phyloP scores from a whole-genome alignment of 1,140 invertebrate species.

The Ephestia elutella region DNA sequence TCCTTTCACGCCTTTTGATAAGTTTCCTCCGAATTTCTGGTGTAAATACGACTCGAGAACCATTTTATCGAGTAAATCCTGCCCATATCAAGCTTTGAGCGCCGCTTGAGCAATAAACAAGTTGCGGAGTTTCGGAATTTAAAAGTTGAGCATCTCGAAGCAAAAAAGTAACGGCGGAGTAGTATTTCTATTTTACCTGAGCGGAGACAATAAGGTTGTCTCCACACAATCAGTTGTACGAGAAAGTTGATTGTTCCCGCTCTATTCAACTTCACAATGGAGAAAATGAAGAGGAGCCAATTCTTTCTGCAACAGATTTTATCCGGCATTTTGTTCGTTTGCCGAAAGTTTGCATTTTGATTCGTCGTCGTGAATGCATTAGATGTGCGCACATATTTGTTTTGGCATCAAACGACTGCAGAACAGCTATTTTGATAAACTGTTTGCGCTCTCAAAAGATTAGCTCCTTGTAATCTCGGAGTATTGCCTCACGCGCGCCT shows the following conservation, averaged over 20 bases:
- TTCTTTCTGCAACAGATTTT: constrained; percentile 66
- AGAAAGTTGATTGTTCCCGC: constrained; percentile 69
- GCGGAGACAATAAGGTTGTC: constrained; percentile 68
- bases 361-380: constrained; percentile 51
- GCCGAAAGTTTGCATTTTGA: constrained; percentile 65
- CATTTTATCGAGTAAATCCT: constrained; percentile 28
- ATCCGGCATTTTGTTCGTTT: constrained; percentile 59
- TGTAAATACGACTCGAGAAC: constrained; percentile 17
- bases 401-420: constrained; percentile 44
- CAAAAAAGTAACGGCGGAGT: constrained; percentile 55
- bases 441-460: constrained; percentile 37
- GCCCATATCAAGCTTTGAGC: constrained; percentile 26
- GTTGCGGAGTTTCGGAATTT: constrained; percentile 53
- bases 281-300: constrained; percentile 71
- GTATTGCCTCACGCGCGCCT: constrained; percentile 13
- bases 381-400: constrained; percentile 59
- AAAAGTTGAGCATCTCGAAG: constrained; percentile 61
- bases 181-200: constrained; percentile 68
- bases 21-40: constrained; percentile 25
- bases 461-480: constrained; percentile 17
- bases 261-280: constrained; percentile 71
- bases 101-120: constrained; percentile 30
- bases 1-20: constrained; percentile 48
- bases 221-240: constrained; percentile 67
- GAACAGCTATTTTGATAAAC: constrained; percentile 49